phyloP scores from a whole-genome alignment of 2,113 vertebrate species.

The Pteropus alecto region DNA sequence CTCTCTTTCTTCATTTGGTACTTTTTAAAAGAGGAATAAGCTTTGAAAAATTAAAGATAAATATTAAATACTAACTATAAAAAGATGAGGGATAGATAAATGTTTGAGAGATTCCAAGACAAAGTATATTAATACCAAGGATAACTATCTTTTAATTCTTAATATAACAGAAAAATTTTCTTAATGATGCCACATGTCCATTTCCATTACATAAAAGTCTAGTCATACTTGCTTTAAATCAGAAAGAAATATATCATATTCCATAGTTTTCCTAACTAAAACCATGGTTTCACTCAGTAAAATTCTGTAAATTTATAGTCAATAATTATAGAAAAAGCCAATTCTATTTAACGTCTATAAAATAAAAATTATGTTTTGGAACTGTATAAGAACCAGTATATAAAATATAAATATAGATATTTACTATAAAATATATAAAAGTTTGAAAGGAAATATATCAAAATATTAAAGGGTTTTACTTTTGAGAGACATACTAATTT shows the following conservation, averaged over 20 bases:
- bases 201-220: not conserved
- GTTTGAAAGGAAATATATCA: not conserved
- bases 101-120: not conserved
- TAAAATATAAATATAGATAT: not conserved
- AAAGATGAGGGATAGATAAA: not conserved
- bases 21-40: not conserved
- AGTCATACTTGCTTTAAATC: not conserved
- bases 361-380: not conserved
- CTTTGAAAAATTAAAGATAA: constrained; percentile 15
- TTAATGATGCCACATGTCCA: not conserved
- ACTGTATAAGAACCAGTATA: not conserved
- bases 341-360: not conserved
- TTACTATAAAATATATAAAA: constrained; percentile 5
- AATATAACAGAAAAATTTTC: not conserved
- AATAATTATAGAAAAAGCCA: not conserved
- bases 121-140: not conserved
- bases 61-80: not conserved
- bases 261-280: not conserved
- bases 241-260: not conserved
- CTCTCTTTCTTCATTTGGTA: not conserved
- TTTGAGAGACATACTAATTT: not conserved
- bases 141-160: not conserved
- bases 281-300: not conserved
- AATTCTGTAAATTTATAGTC: not conserved
- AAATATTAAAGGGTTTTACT: not conserved